Evolutionary conservation across 2,888 invertebrate species (phyloP), one percentile per base, ranked within the genome.

Genomic region (Spodoptera exigua): DNA sequence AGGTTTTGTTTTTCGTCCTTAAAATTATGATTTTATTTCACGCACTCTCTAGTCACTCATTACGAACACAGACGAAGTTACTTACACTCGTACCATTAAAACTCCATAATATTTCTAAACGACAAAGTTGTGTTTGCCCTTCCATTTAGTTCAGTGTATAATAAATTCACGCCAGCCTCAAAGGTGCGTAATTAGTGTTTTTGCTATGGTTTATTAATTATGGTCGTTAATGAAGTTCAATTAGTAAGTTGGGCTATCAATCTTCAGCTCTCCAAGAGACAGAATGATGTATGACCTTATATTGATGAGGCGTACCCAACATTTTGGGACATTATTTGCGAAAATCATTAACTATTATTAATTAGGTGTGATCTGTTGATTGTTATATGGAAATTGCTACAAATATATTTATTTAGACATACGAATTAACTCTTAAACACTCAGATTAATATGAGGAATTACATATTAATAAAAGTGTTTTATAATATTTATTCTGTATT

Each of bases 171-270:
- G 66, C 57, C 67, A 64, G 57, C 65, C 48, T 63, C 64, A 65
- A 74, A 77, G 78, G 79, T 76, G 67, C 66, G 77, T 63, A 77
- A 81, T 77, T 78, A 81, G 67, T 69, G 77, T 79, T 82, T 83
- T 83, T 80, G 67, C 62, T 56, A 66, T 73, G 70, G 75, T 71
- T 80, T 81, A 82, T 80, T 83, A 85, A 84, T 85, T 80, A 84
- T 76, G 67, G 75, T 76, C 79, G 79, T 75, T 85, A 87, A 89
- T 88, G 85, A 88, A 83, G 82, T 81, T 83, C 84, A 83, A 86
- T 89, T 87, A 85, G 85, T 79, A 81, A 84, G 78, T 79, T 64
- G 61, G 67, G 79, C 73, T 83, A 89, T 89, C 86, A 89, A 89
- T 89, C 89, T 86, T 82, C 63, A 55, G 64, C 71, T 72, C 78